Conservation (phyloP, 37 sponge, comb jelly and placozoan species). For the Spongilla lacustris region DNA sequence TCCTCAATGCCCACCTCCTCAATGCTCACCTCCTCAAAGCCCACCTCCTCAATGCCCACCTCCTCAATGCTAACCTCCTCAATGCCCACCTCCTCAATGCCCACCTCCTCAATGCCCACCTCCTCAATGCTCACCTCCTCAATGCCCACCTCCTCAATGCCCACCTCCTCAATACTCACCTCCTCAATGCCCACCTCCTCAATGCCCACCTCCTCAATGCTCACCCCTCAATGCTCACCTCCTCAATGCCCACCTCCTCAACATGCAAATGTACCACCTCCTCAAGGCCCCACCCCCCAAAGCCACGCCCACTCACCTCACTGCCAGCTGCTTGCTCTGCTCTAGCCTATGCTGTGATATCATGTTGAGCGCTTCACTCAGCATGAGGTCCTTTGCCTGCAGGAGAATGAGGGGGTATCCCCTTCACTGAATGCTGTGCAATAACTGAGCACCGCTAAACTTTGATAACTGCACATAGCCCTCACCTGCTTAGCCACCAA, state of each 20-base stretch:
- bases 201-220: too few relatives aligned
- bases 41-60: too few relatives aligned
- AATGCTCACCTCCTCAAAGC: too few relatives aligned
- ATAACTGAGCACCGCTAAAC: neutral
- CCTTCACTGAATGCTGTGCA: neutral
- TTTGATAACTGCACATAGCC: neutral
- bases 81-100: too few relatives aligned
- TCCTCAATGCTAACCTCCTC: neutral
- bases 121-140: neutral
- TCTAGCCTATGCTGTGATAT: constrained; percentile 56
- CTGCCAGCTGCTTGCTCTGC: constrained; percentile 35
- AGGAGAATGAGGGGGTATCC: neutral
- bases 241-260: neutral
- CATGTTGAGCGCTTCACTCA: constrained; percentile 47
- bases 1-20: too few relatives aligned
- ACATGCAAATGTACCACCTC: too few relatives aligned
- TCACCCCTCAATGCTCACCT: too few relatives aligned
- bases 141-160: neutral
- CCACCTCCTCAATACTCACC: neutral
- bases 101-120: too few relatives aligned
- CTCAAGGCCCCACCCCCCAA: too few relatives aligned
- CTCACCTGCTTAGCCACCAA: constrained; percentile 73
- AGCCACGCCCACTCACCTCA: constrained; percentile 22
- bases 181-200: neutral
- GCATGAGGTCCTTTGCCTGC: constrained; percentile 68